A percentile compares a stretch with the other conserved stretches of the same genome.
Evolutionary conservation across 2,888 invertebrate species (phyloP).

Genomic region (Agrotis segetum): DNA sequence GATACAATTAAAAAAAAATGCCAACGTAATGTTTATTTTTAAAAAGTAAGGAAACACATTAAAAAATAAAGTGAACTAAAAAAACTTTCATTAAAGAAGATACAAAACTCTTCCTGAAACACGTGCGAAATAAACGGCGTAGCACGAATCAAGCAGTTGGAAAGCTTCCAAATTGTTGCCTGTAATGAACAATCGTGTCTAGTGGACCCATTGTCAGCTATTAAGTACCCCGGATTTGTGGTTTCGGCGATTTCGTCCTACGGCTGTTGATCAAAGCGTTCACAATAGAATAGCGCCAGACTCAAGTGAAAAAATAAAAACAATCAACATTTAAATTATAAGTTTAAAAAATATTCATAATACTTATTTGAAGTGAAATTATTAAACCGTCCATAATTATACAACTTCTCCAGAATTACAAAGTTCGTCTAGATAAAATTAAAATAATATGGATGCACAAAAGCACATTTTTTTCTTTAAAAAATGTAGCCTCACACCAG

Average conservation of each 20-base stretch:
- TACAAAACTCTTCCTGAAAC: neutral
- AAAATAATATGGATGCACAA: neutral
- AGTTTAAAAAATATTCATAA: too few relatives aligned
- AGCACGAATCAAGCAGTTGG: conserved; percentile 35
- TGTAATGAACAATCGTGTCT: conserved; percentile 27
- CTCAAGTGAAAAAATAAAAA: too few relatives aligned
- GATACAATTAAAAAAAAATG: too few relatives aligned
- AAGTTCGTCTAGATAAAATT: neutral
- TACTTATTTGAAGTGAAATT: neutral
- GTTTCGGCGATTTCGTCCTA: neutral
- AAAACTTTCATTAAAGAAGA: conserved; percentile 6
- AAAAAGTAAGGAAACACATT: too few relatives aligned
- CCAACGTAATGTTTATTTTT: too few relatives aligned
- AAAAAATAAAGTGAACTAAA: too few relatives aligned
- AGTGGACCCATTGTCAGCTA: conserved; percentile 23
- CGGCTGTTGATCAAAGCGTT: too few relatives aligned
- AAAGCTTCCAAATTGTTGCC: conserved; percentile 35
- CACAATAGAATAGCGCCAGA: too few relatives aligned
- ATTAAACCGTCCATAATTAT: neutral
- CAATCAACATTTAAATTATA: too few relatives aligned
- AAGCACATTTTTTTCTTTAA: too few relatives aligned
- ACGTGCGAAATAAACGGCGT: conserved; percentile 15
- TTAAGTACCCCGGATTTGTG: neutral
- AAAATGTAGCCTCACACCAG: too few relatives aligned
- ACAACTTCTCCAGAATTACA: neutral